Evolutionary conservation across 1,140 invertebrate genomes (phyloP), one percentile per base, ranked within the genome.

Genomic region (Apis dorsata): DNA sequence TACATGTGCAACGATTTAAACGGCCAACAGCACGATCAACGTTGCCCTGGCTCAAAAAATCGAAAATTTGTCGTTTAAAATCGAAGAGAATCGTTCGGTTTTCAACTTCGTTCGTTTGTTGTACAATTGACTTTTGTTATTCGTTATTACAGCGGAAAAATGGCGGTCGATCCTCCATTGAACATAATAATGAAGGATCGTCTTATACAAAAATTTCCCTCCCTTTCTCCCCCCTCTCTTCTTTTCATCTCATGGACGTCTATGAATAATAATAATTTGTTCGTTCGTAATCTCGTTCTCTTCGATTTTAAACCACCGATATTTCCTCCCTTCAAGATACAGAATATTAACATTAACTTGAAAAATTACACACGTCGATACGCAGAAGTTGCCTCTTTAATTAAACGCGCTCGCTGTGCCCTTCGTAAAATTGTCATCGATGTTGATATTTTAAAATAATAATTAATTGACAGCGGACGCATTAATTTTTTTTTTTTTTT

Each of bases 1-100:
- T 44, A 84, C 83, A 87, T 70, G 68, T 69, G 71, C 60, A 44
- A 82, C 51, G 83, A 71, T 83, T 66, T n/a, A 79, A 84, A 79
- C 65, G 51, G 44, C 73, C 55, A 60, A 66, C 17, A 53, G 65
- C 73, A 82, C 73, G 80, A 11, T 82, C 73, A 75, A 68, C 73
- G 57, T 82, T 77, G 55, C 55, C 11, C 44, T 70, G 65, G 55
- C 73, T 51, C 34, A 44, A 44, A 44, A 28, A 17, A 24, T 34
- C 44, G 34, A 44, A 44, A 44, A 44, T 12, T 66, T 44, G 63
- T 76, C 62, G 62, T 63, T 84, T 77, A 86, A 51, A 82, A 69
- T 69, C 51, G 80, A 82, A 82, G 74, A 82, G 79, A 69, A 59
- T 34, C 12, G 19, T 5, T 55, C 9, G 11, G 13, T 44, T 44